These are phyloP conservation scores for Prosopocoilus inquinatus DNA, from an alignment of 2,888 invertebrate species.

Conservation along the genomic window DNA sequence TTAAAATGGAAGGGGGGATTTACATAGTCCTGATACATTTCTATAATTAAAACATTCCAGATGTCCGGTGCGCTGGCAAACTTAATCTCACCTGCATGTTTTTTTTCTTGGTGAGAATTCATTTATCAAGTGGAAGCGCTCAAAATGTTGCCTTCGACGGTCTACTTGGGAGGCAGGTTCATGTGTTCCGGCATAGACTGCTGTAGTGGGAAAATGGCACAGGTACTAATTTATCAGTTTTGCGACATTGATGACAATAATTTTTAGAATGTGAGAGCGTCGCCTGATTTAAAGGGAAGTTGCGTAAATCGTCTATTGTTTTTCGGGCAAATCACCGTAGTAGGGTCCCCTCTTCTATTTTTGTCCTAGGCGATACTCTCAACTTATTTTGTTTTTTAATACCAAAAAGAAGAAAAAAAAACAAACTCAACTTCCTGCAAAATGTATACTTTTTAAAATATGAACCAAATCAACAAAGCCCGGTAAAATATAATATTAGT, in stretches of 20 bases:
- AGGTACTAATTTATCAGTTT: conserved; percentile 2
- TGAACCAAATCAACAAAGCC: no score
- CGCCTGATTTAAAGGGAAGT: not conserved
- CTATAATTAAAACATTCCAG: conserved; percentile 5
- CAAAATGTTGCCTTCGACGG: not conserved
- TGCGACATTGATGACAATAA: not conserved
- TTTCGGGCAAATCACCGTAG: no score
- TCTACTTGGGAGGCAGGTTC: not conserved
- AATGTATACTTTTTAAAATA: no score
- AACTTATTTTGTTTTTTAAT: no score
- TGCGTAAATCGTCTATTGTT: not conserved
- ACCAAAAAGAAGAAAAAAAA: no score
- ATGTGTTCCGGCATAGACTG: not conserved
- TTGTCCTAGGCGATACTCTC: not conserved
- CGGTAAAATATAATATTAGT: no score
- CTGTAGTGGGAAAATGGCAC: not conserved
- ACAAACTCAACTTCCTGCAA: no score
- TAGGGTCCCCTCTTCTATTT: conserved; percentile 7
- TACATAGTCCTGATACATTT: not conserved
- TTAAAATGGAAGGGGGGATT: conserved; percentile 9
- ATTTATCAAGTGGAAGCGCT: not conserved
- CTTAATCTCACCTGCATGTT: not conserved
- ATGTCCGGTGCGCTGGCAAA: not conserved
- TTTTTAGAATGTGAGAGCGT: conserved; percentile 1
- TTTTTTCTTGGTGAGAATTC: not conserved